phyloP scores from a whole-genome alignment of 2,113 vertebrate genomes.

The Centropus unirufus region DNA sequence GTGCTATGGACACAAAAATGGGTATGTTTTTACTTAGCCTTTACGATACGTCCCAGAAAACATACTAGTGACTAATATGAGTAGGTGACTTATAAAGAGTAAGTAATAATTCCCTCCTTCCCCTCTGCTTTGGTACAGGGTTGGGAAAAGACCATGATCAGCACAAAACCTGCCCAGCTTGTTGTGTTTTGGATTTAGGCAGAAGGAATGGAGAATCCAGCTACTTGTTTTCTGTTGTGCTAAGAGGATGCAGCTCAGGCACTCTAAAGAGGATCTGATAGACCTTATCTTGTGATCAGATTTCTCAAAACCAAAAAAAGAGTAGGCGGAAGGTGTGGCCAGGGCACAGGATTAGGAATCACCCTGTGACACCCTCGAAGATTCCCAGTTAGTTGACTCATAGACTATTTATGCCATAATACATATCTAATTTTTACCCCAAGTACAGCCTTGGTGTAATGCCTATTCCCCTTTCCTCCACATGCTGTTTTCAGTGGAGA shows the following conservation, averaged over 20 bases:
- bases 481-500: not conserved
- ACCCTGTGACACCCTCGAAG: not conserved
- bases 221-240: not conserved
- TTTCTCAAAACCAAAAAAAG: not conserved
- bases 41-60: not conserved
- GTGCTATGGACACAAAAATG: not conserved
- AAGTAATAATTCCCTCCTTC: not conserved
- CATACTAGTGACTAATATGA: not conserved
- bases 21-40: not conserved
- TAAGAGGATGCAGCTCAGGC: not conserved
- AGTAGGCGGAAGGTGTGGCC: not conserved
- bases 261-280: not conserved
- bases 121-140: not conserved
- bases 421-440: not conserved
- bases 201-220: not conserved
- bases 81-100: not conserved
- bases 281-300: not conserved
- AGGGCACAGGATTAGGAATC: not conserved
- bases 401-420: not conserved
- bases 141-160: not conserved
- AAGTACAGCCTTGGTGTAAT: not conserved
- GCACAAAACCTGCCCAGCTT: not conserved
- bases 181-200: not conserved
- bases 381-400: not conserved
- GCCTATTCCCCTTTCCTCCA: not conserved